phyloP scores from a whole-genome alignment of 2,888 invertebrate species.

The Stenolophus ochropezus region DNA sequence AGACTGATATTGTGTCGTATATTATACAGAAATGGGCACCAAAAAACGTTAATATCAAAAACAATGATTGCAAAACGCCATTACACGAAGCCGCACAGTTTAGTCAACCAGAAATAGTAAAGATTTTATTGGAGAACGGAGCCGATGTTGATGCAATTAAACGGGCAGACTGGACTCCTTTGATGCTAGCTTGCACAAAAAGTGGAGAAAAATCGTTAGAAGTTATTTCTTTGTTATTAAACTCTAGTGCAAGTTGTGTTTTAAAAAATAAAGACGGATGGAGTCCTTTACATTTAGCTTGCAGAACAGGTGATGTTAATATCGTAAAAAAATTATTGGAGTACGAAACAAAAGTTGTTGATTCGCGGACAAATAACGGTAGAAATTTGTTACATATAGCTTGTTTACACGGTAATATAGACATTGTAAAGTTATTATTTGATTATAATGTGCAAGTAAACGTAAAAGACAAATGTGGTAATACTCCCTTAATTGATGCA shows the following conservation, averaged over 20 bases:
- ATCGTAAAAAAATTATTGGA: constrained; percentile 72
- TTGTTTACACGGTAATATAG: constrained; percentile 71
- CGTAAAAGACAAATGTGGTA: constrained; percentile 76
- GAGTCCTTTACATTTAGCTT: constrained; percentile 78
- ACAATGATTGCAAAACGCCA: constrained; percentile 78
- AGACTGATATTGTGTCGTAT: constrained; percentile 71
- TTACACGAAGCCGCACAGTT: constrained; percentile 80
- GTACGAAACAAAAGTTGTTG: not conserved
- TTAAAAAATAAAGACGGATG: constrained; percentile 81
- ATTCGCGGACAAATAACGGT: constrained; percentile 76
- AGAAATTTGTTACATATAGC: constrained; percentile 78
- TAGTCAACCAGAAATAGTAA: constrained; percentile 71
- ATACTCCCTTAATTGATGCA: constrained; percentile 79
- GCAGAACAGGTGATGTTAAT: constrained; percentile 74
- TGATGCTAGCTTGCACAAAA: constrained; percentile 81
- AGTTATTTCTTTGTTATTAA: constrained; percentile 73
- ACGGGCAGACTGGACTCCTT: constrained; percentile 81
- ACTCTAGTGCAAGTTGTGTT: constrained; percentile 73
- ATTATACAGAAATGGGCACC: constrained; percentile 67
- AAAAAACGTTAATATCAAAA: constrained; percentile 69
- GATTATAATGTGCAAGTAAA: constrained; percentile 69
- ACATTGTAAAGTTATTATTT: constrained; percentile 66
- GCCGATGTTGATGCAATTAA: constrained; percentile 77
- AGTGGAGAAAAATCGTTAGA: constrained; percentile 68
- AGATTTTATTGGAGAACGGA: constrained; percentile 73